These are phyloP conservation scores for Drosophila equinoxialis DNA, from an alignment of 1,140 invertebrate genomes.

Conservation along the genomic window DNA sequence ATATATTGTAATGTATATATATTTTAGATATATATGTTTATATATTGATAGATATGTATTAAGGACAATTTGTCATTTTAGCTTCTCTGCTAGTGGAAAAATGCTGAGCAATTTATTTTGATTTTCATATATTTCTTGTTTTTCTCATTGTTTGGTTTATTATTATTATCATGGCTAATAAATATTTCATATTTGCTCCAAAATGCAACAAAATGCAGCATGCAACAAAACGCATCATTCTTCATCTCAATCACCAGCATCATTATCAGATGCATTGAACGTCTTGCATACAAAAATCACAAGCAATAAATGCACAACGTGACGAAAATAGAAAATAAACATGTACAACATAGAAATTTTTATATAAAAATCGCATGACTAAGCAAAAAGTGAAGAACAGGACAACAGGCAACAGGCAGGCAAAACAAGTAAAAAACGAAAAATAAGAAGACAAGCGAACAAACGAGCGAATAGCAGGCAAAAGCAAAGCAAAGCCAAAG, in stretches of 20 bases:
- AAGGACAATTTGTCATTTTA: slow-evolving; percentile 45
- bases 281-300: slow-evolving; percentile 61
- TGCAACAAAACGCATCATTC: slow-evolving; percentile 22
- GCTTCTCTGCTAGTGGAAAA: slow-evolving; percentile 51
- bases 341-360: slow-evolving; percentile 29
- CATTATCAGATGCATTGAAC: slow-evolving; percentile 51
- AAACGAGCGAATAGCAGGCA: slow-evolving; percentile 11
- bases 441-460: neutral
- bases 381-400: slow-evolving; percentile 28
- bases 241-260: slow-evolving; percentile 29
- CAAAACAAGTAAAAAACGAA: neutral
- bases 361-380: slow-evolving; percentile 28
- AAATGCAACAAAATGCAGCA: slow-evolving; percentile 63
- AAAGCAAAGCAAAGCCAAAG: slow-evolving; percentile 41
- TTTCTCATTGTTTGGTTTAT: slow-evolving; percentile 12
- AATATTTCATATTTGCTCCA: slow-evolving; percentile 45
- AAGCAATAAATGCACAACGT: slow-evolving; percentile 53
- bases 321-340: slow-evolving; percentile 57
- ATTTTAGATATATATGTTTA: slow-evolving; percentile 33
- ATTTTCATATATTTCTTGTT: slow-evolving; percentile 6
- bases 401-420: slow-evolving; percentile 3
- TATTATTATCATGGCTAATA: slow-evolving; percentile 38
- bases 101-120: slow-evolving; percentile 26
- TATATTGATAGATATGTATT: slow-evolving; percentile 33
- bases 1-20: slow-evolving; percentile 32